Evolutionary conservation across 2,888 invertebrate genomes (phyloP), one percentile per base, ranked within the genome.

Genomic region (Nematopogon swammerdamellus): DNA sequence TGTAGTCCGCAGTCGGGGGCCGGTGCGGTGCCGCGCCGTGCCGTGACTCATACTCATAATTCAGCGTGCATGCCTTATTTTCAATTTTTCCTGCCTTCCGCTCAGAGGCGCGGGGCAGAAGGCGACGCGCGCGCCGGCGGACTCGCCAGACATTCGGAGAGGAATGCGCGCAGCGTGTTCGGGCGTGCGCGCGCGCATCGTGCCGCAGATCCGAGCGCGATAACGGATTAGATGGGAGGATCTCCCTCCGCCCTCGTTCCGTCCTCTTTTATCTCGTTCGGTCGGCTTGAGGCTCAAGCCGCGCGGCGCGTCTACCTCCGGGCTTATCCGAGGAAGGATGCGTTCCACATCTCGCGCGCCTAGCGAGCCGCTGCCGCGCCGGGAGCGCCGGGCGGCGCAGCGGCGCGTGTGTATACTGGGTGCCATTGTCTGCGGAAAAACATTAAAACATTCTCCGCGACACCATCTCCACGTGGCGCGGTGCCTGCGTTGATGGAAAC

Each of bases 51-150:
- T n/a, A 53, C 60, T 64, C 68, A 68, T 70, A 70, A 64, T 62
- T 70, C 68, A 64, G 60, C 63, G 25, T 25, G 25, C 25, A 25
- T 8, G 25, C 25, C 63, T 70, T 70, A 69, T 67, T 70, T 70
- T 68, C 70, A 71, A 70, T 70, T 68, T 61, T 55, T 60, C 67
- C 63, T 67, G 64, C 61, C 60, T 62, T 25, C 36, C 14, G 36
- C 25, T 4, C 25, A 25, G 25, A n/a, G n/a, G n/a, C n/a, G n/a
- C n/a, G n/a, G n/a, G n/a, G n/a, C n/a, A n/a, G n/a, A n/a, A n/a
- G n/a, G n/a, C 25, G 25, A 19, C 57, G 59, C 54, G 56, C 60
- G 58, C 56, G 57, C 50, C 55, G 52, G 8, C 44, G 14, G 18
- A 44, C 57, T 50, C 55, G 52, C 10, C 44, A 17, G 18, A 44